phyloP scores from a whole-genome alignment of 2,888 invertebrate species.

The Oligia fasciuncula region DNA sequence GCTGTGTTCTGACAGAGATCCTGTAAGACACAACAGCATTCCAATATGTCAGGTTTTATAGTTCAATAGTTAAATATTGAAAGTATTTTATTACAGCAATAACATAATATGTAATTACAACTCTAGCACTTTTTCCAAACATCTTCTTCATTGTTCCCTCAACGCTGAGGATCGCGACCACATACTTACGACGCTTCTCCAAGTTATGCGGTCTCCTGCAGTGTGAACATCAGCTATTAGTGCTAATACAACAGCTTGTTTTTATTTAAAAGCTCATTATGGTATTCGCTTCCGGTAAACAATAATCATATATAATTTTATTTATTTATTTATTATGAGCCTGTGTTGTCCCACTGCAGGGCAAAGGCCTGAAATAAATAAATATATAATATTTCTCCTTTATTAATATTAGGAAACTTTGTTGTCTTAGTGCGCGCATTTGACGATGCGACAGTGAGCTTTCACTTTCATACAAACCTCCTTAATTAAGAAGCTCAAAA shows the following conservation, averaged over 20 bases:
- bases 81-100: not conserved
- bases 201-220: not conserved
- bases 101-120: not conserved
- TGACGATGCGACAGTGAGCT: not conserved
- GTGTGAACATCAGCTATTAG: not conserved
- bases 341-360: no score
- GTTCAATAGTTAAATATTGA: not conserved
- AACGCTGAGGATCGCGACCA: not conserved
- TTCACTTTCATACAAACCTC: not conserved
- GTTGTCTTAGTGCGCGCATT: not conserved
- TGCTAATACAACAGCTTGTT: not conserved
- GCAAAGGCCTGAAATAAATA: no score
- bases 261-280: conserved; percentile 2
- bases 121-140: not conserved
- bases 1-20: not conserved
- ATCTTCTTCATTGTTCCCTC: no score
- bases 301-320: no score
- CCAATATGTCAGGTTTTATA: conserved; percentile 10
- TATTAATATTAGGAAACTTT: not conserved
- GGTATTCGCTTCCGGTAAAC: conserved; percentile 36
- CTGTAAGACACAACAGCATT: conserved; percentile 18
- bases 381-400: not conserved
- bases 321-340: no score
- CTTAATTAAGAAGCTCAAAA: not conserved
- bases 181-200: not conserved